Evolutionary conservation across 2,113 vertebrate species (phyloP), one percentile per base, ranked within the genome.

Genomic region (Pteropus alecto): DNA sequence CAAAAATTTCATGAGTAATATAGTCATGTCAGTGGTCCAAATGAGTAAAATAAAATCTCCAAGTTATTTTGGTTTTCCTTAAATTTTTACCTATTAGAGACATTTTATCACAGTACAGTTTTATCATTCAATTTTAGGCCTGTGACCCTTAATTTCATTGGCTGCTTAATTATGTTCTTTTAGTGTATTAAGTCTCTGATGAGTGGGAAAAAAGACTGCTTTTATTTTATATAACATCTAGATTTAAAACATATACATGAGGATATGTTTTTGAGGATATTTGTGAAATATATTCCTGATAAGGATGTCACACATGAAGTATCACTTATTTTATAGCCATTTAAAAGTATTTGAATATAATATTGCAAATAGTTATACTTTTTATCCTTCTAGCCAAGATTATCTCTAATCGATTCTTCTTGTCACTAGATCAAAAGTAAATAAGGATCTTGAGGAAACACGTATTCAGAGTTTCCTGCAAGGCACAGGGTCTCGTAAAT

Each of bases 221-320:
- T 93, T 92, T 79, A 88, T 92, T 94, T 95, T 92, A 65, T 76
- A 48, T 93, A 76, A 70, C 33, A 76, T 56, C 46, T 88, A 88
- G 51, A 74, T 61, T 84, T 95, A 1, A 38, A 73, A 96, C 68
- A 43, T 43, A 83, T 54, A 38, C 56, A 68, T 81, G 38, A 38
- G 38, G 38, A 38, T 38, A 38, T 38, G 38, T 76, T 74, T 87
- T 85, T 95, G 35, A 87, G 21, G 22, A 88, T 73, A 68, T 67
- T 81, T 93, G 21, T 90, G 60, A 93, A 77, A 83, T 84, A 91
- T 85, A 68, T 92, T 94, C 16, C 26, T 81, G 28, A 56, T 43
- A 88, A 93, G 30, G 41, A 93, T 91, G 38, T 92, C 61, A 96
- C 28, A 46, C 12, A 41, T 76, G 30, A 83, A 93, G 61, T 79